Conservation (phyloP, 2,113 vertebrate genomes). For the Tympanuchus pallidicinctus region DNA sequence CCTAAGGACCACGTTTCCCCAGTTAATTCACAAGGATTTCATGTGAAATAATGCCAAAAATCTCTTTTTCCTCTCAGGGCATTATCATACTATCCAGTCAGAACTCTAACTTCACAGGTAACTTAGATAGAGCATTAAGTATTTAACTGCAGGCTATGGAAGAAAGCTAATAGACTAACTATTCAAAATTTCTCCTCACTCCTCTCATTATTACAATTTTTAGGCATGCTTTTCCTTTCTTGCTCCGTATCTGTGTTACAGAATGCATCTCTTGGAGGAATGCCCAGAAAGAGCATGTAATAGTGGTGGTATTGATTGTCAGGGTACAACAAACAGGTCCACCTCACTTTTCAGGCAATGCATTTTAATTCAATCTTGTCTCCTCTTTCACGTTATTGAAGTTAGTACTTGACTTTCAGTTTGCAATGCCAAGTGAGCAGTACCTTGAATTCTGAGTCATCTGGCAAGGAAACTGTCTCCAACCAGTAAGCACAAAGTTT, state of each 20-base stretch:
- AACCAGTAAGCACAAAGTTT: constrained; percentile 18
- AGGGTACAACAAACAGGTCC: neutral
- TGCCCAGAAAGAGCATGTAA: neutral
- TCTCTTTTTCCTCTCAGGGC: neutral
- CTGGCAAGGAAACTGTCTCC: neutral
- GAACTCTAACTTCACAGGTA: neutral
- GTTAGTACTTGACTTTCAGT: constrained; percentile 1
- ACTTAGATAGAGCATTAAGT: neutral
- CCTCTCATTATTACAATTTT: constrained; percentile 4
- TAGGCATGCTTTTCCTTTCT: neutral
- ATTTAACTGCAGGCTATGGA: neutral
- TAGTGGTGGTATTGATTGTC: neutral
- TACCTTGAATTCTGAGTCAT: constrained; percentile 28
- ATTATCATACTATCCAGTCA: neutral
- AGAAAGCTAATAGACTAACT: neutral
- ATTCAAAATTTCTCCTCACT: neutral
- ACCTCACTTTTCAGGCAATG: neutral
- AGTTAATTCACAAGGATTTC: neutral
- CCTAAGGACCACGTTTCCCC: neutral
- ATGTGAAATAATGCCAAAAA: neutral
- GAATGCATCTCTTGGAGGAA: neutral
- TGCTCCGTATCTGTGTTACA: neutral
- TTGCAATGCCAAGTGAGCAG: constrained; percentile 33
- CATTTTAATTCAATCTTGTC: neutral
- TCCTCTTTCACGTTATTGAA: neutral